A percentile compares a stretch with the other conserved stretches of the same genome.
Evolutionary conservation across 2,888 invertebrate genomes (phyloP).

Genomic region (Dynastes tityus): DNA sequence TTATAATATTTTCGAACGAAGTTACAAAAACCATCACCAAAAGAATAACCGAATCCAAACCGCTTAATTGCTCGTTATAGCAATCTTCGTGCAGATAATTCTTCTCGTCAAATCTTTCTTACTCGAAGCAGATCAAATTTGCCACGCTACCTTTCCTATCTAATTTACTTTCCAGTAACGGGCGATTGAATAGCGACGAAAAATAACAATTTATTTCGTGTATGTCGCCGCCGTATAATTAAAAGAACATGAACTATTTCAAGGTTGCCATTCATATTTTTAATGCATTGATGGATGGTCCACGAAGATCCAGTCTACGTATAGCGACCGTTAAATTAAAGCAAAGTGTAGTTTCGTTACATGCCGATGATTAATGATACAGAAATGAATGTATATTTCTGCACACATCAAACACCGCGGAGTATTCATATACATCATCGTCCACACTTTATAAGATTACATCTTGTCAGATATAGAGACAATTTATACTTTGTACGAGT

Average conservation of each 20-base stretch:
- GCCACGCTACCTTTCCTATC: constrained; percentile 16
- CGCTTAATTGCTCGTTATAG: constrained; percentile 27
- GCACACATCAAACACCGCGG: constrained; percentile 26
- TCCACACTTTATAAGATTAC: too few relatives aligned
- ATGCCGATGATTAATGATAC: constrained; percentile 37
- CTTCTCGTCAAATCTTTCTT: constrained; percentile 20
- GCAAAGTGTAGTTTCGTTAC: constrained; percentile 29
- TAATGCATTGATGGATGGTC: constrained; percentile 28
- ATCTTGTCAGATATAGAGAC: too few relatives aligned
- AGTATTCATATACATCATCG: background rate
- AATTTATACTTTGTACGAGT: too few relatives aligned
- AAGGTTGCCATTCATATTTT: constrained; percentile 44
- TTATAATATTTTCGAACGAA: too few relatives aligned
- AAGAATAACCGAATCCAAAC: background rate
- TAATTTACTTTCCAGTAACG: constrained; percentile 25
- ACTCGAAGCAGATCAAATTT: constrained; percentile 29
- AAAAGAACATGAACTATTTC: constrained; percentile 44
- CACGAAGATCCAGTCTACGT: constrained; percentile 12
- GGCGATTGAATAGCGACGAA: constrained; percentile 32
- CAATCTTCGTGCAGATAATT: constrained; percentile 31
- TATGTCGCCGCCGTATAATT: constrained; percentile 40
- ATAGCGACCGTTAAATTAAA: constrained; percentile 20
- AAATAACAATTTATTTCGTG: constrained; percentile 39
- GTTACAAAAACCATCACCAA: too few relatives aligned
- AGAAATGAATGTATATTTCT: constrained; percentile 35